Conservation (phyloP, 92 coral and sea anemone species). For the Zoanthus gigantus region DNA sequence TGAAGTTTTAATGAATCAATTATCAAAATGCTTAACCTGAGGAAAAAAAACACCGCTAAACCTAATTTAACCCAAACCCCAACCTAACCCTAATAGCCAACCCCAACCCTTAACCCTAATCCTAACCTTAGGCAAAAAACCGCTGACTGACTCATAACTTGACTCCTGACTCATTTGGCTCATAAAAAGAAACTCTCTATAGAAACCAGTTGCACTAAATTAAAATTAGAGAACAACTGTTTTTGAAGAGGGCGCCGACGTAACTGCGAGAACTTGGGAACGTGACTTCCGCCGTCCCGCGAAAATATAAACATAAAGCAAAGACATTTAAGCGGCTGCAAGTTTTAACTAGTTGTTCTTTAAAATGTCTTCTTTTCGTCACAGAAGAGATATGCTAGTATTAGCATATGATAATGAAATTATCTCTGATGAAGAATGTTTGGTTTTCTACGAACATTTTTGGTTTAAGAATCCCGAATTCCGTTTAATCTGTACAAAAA, state of each 20-base stretch:
- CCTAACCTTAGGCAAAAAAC: too few species aligned
- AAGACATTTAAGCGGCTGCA: background rate
- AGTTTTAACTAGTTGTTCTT: background rate
- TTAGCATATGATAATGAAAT: background rate
- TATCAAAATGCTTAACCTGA: too few species aligned
- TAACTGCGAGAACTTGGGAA: background rate
- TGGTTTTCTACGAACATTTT: background rate
- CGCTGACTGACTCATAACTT: too few species aligned
- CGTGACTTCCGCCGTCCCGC: background rate
- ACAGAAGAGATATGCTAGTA: background rate
- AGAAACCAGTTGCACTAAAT: too few species aligned
- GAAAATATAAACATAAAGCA: background rate
- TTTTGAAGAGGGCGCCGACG: background rate
- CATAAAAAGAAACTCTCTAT: too few species aligned
- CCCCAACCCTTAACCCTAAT: too few species aligned
- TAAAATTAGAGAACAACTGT: too few species aligned
- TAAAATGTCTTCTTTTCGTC: background rate
- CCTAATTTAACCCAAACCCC: too few species aligned
- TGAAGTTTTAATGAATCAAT: too few species aligned
- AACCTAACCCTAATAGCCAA: too few species aligned
- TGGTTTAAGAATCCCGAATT: conserved; percentile 31
- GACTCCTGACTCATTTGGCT: too few species aligned
- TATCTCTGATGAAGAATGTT: background rate
- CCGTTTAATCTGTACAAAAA: conserved; percentile 26
- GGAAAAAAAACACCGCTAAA: too few species aligned